Conservation (phyloP, 2,888 invertebrate species). For the Strigamia maritima region DNA sequence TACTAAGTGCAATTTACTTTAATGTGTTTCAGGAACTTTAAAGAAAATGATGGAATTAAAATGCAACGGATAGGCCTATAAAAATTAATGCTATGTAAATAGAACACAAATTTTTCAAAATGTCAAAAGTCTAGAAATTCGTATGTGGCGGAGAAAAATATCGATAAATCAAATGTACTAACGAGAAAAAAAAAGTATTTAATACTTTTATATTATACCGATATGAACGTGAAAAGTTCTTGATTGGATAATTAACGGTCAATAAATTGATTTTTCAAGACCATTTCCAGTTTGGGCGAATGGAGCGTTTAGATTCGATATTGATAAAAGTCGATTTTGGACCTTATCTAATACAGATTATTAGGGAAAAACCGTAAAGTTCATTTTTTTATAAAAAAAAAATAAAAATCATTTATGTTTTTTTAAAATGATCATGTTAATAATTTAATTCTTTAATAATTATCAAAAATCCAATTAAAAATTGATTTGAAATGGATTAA, state of each 20-base stretch:
- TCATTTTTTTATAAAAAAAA: too few relatives aligned
- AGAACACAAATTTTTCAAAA: slow-evolving; percentile 1
- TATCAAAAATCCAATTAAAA: not conserved
- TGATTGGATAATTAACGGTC: slow-evolving; percentile 2
- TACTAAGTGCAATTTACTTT: not conserved
- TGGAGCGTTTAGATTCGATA: not conserved
- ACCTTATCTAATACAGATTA: not conserved
- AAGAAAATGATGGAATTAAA: slow-evolving; percentile 2
- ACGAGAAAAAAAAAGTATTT: not conserved
- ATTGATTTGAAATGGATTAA: not conserved
- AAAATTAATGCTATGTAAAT: slow-evolving; percentile 2
- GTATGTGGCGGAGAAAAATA: not conserved
- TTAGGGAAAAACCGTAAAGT: not conserved
- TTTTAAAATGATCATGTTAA: not conserved
- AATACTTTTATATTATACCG: not conserved
- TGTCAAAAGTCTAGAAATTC: slow-evolving; percentile 4
- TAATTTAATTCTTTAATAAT: not conserved
- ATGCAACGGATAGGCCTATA: slow-evolving; percentile 10
- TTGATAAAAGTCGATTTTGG: not conserved
- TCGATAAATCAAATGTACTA: not conserved
- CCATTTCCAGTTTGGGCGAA: not conserved
- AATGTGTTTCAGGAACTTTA: slow-evolving; percentile 5
- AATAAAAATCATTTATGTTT: too few relatives aligned
- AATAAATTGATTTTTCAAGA: not conserved
- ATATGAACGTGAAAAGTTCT: not conserved